Evolutionary conservation across 2,888 invertebrate genomes (phyloP).

Genomic region (Hypsopygia costalis): DNA sequence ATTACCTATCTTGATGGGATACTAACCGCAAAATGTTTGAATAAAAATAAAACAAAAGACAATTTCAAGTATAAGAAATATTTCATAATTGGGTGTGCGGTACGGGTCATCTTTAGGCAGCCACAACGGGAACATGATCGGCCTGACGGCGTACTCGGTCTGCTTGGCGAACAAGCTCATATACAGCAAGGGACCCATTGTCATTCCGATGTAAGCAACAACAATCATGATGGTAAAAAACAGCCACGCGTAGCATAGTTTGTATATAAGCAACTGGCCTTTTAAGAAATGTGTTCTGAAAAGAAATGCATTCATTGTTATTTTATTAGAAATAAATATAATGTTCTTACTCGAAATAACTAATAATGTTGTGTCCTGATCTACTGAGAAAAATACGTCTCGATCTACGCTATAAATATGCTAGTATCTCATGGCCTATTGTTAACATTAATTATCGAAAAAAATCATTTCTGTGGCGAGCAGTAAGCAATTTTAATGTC

Average conservation of each 20-base stretch:
- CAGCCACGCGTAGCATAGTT: constrained; percentile 42
- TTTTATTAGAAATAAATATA: no score
- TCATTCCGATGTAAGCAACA: constrained; percentile 27
- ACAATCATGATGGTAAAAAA: constrained; percentile 23
- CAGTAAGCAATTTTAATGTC: no score
- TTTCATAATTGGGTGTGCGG: constrained; percentile 54
- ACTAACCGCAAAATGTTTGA: constrained; percentile 43
- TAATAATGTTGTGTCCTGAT: no score
- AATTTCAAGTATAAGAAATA: constrained; percentile 34
- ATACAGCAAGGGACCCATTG: constrained; percentile 33
- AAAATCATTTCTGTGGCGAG: no score
- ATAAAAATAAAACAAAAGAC: constrained; percentile 28
- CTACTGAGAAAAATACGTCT: no score
- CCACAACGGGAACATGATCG: constrained; percentile 54
- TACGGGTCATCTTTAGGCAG: constrained; percentile 52
- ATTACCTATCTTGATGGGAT: no score
- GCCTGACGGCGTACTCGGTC: constrained; percentile 41
- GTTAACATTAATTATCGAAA: no score
- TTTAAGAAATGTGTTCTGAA: constrained; percentile 47
- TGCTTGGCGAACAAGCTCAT: constrained; percentile 42
- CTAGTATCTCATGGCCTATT: no score
- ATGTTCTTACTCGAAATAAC: no score
- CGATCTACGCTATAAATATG: no score
- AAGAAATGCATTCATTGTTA: constrained; percentile 13
- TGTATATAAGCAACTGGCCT: constrained; percentile 52